phyloP scores from a whole-genome alignment of 1,140 invertebrate species.

The Agrilus planipennis region DNA sequence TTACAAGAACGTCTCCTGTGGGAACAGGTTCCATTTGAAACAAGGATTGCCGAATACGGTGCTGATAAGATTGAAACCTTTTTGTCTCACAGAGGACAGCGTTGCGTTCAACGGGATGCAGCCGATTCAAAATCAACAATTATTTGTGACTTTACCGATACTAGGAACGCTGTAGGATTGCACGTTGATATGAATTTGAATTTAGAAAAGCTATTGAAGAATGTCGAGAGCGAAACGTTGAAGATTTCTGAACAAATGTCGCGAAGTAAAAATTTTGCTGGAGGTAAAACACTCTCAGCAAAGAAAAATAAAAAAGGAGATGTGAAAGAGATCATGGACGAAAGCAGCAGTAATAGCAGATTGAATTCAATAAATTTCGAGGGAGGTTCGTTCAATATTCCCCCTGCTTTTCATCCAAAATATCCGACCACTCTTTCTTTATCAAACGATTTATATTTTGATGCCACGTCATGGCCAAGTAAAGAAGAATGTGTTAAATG shows the following conservation, averaged over 20 bases:
- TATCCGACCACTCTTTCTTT: slow-evolving; percentile 24
- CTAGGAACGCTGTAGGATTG: slow-evolving; percentile 32
- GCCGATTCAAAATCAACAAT: slow-evolving; percentile 37
- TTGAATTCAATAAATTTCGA: neutral
- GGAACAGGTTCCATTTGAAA: slow-evolving; percentile 43
- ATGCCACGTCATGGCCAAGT: slow-evolving; percentile 24
- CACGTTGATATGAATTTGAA: slow-evolving; percentile 36
- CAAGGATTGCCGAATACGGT: slow-evolving; percentile 15
- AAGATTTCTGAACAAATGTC: slow-evolving; percentile 25
- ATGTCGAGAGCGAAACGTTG: slow-evolving; percentile 55
- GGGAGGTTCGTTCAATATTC: slow-evolving; percentile 6
- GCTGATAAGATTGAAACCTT: slow-evolving; percentile 23
- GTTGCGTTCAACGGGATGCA: slow-evolving; percentile 38
- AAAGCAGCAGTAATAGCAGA: neutral
- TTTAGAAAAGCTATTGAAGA: slow-evolving; percentile 41
- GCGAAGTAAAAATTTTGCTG: slow-evolving; percentile 6
- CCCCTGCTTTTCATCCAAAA: slow-evolving; percentile 14
- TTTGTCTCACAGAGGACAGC: slow-evolving; percentile 33
- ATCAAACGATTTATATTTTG: slow-evolving; percentile 25
- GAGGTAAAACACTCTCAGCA: neutral
- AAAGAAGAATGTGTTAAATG: slow-evolving; percentile 28
- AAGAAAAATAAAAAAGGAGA: neutral
- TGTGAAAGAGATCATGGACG: neutral
- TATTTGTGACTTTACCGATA: slow-evolving; percentile 38
- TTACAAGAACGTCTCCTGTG: slow-evolving; percentile 48